These are phyloP conservation scores for Pipistrellus pipistrellus DNA, from an alignment of 2,797 vertebrate genomes.

Conservation along the genomic window DNA sequence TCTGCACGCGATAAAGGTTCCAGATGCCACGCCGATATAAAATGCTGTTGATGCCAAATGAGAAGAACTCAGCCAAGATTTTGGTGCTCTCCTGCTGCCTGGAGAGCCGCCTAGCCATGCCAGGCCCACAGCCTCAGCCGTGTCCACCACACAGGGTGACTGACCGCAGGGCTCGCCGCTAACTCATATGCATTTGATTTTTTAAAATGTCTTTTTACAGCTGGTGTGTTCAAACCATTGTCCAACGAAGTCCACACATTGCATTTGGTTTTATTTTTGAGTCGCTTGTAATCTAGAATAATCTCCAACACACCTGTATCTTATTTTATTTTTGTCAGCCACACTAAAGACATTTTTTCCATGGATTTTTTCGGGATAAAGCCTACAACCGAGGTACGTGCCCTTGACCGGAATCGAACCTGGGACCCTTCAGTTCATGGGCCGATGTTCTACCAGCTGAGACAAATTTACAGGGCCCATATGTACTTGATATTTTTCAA, in stretches of 20 bases:
- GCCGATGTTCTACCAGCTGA: neutral
- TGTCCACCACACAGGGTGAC: neutral
- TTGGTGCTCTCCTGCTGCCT: neutral
- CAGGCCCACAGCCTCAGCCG: neutral
- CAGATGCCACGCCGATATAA: neutral
- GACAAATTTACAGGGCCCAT: neutral
- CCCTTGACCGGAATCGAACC: neutral
- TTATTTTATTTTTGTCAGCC: too few relatives aligned
- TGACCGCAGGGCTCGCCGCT: neutral
- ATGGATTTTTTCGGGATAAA: neutral
- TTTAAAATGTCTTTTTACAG: neutral
- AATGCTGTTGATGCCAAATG: neutral
- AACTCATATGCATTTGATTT: conserved; percentile 74
- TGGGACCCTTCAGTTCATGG: neutral
- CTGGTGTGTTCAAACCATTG: too few relatives aligned
- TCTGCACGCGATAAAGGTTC: neutral
- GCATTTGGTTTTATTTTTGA: too few relatives aligned
- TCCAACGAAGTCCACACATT: too few relatives aligned
- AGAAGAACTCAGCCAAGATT: neutral
- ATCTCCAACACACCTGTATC: too few relatives aligned
- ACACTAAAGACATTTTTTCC: too few relatives aligned
- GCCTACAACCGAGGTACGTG: neutral
- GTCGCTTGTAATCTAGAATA: too few relatives aligned
- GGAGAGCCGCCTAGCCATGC: neutral
- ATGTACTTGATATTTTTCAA: conserved; percentile 75